Conservation (phyloP, 2,113 vertebrate genomes). For the Notarius lentiginosus region DNA sequence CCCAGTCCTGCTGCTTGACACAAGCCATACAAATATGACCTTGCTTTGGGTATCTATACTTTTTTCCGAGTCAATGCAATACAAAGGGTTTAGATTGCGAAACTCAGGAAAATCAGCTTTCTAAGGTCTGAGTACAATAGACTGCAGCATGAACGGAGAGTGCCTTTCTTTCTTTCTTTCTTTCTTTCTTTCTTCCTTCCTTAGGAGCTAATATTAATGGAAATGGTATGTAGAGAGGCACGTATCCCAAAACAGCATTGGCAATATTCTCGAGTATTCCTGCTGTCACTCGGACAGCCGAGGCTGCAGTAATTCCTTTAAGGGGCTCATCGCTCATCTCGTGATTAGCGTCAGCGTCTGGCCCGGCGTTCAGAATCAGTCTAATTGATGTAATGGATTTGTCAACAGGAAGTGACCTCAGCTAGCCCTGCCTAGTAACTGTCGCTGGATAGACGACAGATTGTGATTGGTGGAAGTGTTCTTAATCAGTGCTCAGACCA, state of each 20-base stretch:
- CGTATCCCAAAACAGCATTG: background rate
- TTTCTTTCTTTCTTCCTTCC: background rate
- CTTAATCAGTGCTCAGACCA: background rate
- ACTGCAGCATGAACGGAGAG: background rate
- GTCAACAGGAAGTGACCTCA: conserved; percentile 49
- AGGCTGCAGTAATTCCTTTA: conserved; percentile 54
- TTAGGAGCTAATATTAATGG: background rate
- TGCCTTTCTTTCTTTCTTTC: background rate
- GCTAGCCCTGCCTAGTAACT: conserved; percentile 36
- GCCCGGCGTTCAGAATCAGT: conserved; percentile 30
- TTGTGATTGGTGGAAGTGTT: conserved; percentile 24
- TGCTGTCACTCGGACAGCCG: conserved; percentile 49
- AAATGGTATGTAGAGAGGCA: background rate
- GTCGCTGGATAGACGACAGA: background rate
- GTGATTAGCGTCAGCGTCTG: conserved; percentile 56
- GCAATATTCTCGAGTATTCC: conserved; percentile 35
- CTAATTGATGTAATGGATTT: conserved; percentile 58
- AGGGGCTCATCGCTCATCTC: conserved; percentile 49
- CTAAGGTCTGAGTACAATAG: background rate
- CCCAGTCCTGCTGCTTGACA: background rate
- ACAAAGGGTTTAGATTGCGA: background rate
- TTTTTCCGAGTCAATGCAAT: background rate
- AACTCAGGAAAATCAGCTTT: background rate
- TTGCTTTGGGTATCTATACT: background rate
- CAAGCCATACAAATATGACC: background rate